Evolutionary conservation across 2,797 vertebrate genomes (phyloP).

Genomic region (Limnodromus scolopaceus): DNA sequence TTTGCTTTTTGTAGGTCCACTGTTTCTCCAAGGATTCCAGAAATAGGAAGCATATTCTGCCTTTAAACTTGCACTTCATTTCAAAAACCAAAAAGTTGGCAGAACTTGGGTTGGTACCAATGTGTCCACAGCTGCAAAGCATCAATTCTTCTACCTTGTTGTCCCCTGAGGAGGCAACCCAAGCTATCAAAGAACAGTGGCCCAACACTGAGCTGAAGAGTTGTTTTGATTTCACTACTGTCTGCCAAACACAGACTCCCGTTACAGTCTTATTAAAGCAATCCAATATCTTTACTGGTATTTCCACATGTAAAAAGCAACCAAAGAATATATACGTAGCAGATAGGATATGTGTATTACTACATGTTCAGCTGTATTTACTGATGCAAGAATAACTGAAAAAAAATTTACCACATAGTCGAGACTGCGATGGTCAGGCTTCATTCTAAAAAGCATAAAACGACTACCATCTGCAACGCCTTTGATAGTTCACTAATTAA

Average conservation of each 20-base stretch:
- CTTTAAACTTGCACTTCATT: background rate
- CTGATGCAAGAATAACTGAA: background rate
- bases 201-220: background rate
- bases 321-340: background rate
- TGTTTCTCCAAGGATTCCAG: background rate
- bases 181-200: background rate
- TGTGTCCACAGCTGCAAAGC: background rate
- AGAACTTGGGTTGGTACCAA: background rate
- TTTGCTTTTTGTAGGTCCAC: background rate
- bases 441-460: constrained; percentile 46
- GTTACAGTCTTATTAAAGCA: background rate
- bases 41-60: background rate
- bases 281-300: background rate
- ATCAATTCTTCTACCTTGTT: background rate
- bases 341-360: background rate
- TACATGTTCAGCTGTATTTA: background rate
- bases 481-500: constrained; percentile 75
- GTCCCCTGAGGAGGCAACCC: background rate
- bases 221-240: background rate
- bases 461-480: constrained; percentile 49
- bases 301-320: background rate
- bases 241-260: background rate
- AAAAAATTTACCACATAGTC: background rate
- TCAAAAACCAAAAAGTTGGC: background rate
- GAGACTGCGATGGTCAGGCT: background rate